phyloP scores from a whole-genome alignment of 2,113 vertebrate genomes.

The Hyperopisus bebe region DNA sequence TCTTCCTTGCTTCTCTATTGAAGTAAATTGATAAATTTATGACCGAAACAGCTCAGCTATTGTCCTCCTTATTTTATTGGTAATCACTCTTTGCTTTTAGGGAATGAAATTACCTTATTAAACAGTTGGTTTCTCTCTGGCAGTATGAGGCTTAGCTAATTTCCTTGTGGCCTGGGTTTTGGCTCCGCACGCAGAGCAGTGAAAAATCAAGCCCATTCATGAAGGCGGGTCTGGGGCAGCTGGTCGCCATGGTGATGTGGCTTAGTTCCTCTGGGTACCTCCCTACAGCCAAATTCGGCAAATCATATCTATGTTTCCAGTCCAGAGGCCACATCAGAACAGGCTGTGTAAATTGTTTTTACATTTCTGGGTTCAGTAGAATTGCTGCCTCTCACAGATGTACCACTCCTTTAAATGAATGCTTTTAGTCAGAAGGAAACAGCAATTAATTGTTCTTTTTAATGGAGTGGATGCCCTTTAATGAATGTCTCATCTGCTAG shows the following conservation, averaged over 20 bases:
- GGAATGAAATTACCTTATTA: constrained; percentile 35
- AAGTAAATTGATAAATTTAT: constrained; percentile 38
- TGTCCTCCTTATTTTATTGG: constrained; percentile 44
- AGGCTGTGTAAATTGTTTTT: not conserved
- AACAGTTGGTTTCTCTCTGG: constrained; percentile 39
- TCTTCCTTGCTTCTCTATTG: constrained; percentile 18
- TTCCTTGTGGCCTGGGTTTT: constrained; percentile 27
- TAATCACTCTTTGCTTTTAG: constrained; percentile 39
- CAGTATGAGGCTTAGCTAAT: constrained; percentile 36
- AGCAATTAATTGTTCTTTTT: not conserved
- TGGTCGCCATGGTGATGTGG: not conserved
- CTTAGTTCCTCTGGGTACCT: not conserved
- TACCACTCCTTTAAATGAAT: not conserved
- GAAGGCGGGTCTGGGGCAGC: not conserved
- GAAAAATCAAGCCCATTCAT: constrained; percentile 37
- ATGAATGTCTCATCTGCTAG: not conserved
- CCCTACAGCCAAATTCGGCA: not conserved
- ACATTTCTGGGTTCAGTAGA: not conserved
- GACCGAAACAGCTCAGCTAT: constrained; percentile 34
- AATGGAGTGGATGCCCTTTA: not conserved
- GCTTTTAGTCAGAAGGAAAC: not conserved
- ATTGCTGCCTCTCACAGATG: not conserved
- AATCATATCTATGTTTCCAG: not conserved
- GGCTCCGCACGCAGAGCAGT: constrained; percentile 20
- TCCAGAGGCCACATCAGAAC: not conserved